phyloP scores from a whole-genome alignment of 2,888 invertebrate genomes.

The Abrostola triplasia region DNA sequence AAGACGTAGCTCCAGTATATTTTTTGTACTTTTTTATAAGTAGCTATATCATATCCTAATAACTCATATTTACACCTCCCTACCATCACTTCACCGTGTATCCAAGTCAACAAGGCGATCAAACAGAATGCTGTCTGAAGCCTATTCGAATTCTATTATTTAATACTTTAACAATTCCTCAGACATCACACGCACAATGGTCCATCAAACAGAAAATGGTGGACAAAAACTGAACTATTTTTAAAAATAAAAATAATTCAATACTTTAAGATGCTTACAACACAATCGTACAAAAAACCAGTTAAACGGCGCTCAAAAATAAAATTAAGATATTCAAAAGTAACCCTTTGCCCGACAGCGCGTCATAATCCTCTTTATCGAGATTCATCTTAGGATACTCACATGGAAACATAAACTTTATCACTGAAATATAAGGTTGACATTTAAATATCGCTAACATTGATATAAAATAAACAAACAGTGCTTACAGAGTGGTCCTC shows the following conservation, averaged over 20 bases:
- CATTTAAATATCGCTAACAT: constrained; percentile 5
- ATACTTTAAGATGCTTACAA: constrained; percentile 57
- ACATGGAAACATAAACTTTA: constrained; percentile 45
- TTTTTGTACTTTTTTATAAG: too few relatives aligned
- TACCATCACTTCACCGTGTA: neutral
- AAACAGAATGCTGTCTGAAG: constrained; percentile 2
- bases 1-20: too few relatives aligned
- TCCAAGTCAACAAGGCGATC: constrained; percentile 10
- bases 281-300: constrained; percentile 61
- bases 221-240: constrained; percentile 48
- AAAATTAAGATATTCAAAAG: constrained; percentile 74
- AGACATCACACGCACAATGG: constrained; percentile 51
- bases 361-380: constrained; percentile 71
- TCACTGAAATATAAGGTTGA: constrained; percentile 17
- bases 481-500: constrained; percentile 56
- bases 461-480: constrained; percentile 57
- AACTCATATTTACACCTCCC: neutral
- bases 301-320: constrained; percentile 66
- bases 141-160: constrained; percentile 1
- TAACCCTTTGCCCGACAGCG: constrained; percentile 62
- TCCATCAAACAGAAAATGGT: constrained; percentile 36
- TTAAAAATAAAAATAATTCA: constrained; percentile 52
- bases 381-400: constrained; percentile 46
- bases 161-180: constrained; percentile 31
- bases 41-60: neutral